Evolutionary conservation across 1,140 invertebrate genomes (phyloP), one percentile per base, ranked within the genome.

Genomic region (Cyclina sinensis): DNA sequence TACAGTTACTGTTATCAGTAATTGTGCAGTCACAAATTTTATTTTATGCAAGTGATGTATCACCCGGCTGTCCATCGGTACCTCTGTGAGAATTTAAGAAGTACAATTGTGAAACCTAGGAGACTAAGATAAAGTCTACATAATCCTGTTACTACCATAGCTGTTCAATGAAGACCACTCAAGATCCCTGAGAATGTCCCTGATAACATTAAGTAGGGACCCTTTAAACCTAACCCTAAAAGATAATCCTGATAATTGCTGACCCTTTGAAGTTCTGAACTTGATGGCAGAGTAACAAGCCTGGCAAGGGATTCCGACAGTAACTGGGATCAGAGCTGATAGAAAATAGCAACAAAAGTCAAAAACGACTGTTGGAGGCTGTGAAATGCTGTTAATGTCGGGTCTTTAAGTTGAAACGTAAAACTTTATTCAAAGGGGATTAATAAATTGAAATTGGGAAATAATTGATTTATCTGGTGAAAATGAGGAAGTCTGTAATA

Each of bases 71-170:
- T n/a, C n/a, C n/a, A n/a, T n/a, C n/a, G n/a, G n/a, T n/a, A n/a
- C n/a, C n/a, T n/a, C n/a, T n/a, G n/a, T n/a, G n/a, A n/a, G 43
- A 43, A 43, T 43, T 4, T 43, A 43, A 43, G 43, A 43, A 43
- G 5, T 43, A 43, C 43, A 43, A 14, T 43, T 43, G 43, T 32
- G 79, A 43, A 24, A 24, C 35, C 59, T 1, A 81, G 79, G 48
- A 7, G 16, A 65, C 54, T n/a, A 81, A 43, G 79, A 62, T 81
- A 65, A 27, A 11, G n/a, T 32, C 9, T n/a, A 43, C 68, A 86
- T 78, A 86, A 86, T 86, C 84, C 30, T 57, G 84, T 86, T 59
- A 65, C 84, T 27, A 62, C 70, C 24, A 43, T 86, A 59, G 48
- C 32, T 62, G 39, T 62, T 81, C 54, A 39, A 14, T 57, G 54